Percentiles rank a stretch among this genome's conserved stretches.
These are phyloP conservation scores for Mechanitis mazaeus DNA, from an alignment of 2,888 invertebrate species.

Conservation along the genomic window DNA sequence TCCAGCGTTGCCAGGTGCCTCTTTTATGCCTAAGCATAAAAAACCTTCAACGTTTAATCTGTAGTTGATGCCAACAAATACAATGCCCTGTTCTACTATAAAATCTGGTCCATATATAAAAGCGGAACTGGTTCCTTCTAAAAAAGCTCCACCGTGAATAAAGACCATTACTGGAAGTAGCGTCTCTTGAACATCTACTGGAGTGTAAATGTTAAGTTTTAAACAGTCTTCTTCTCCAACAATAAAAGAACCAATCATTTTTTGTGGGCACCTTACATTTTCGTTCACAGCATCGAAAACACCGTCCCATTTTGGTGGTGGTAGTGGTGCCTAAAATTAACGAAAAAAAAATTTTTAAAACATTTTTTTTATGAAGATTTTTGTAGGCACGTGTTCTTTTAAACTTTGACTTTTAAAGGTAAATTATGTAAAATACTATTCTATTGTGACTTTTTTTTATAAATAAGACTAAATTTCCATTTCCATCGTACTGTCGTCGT, in stretches of 20 bases:
- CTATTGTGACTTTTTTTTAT: too few species aligned
- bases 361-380: neutral
- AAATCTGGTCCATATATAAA: conserved; percentile 78
- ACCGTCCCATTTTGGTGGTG: conserved; percentile 59
- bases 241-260: conserved; percentile 43
- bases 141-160: conserved; percentile 80
- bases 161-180: conserved; percentile 78
- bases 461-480: too few species aligned
- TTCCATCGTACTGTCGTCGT: too few species aligned
- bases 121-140: conserved; percentile 76
- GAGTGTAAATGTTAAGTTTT: conserved; percentile 60
- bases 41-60: conserved; percentile 78
- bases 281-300: conserved; percentile 60
- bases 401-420: too few species aligned
- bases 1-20: conserved; percentile 81
- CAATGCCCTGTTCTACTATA: conserved; percentile 74
- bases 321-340: conserved; percentile 59
- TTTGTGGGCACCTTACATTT: conserved; percentile 54
- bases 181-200: conserved; percentile 37
- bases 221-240: conserved; percentile 59
- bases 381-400: too few species aligned
- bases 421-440: too few species aligned
- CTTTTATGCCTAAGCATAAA: conserved; percentile 77
- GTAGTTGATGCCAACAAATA: conserved; percentile 79
- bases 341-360: neutral